These are phyloP conservation scores for Chaenodraco wilsoni DNA, from an alignment of 2,797 vertebrate genomes.

Conservation along the genomic window DNA sequence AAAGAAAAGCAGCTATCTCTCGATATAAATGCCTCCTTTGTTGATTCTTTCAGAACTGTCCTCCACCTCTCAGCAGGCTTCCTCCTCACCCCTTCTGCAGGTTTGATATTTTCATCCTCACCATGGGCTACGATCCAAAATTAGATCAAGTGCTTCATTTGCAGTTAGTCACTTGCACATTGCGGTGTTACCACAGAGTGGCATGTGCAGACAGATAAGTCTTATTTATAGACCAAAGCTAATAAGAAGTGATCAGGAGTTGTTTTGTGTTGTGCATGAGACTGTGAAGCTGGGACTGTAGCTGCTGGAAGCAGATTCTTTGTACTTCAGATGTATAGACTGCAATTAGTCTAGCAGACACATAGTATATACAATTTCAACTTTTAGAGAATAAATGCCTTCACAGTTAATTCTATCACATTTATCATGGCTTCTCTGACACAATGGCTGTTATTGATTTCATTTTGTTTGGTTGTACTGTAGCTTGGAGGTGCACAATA, in stretches of 20 bases:
- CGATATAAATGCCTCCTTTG: not conserved
- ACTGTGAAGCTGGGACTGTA: not conserved
- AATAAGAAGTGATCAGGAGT: slow-evolving; percentile 37
- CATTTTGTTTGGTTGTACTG: slow-evolving; percentile 42
- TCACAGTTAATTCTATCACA: slow-evolving; percentile 46
- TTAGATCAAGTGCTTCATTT: slow-evolving; percentile 80
- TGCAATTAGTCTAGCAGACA: not conserved
- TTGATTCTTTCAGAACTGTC: slow-evolving; percentile 30
- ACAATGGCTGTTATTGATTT: slow-evolving; percentile 60
- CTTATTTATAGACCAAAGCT: slow-evolving; percentile 77
- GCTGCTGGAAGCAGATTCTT: slow-evolving; percentile 2
- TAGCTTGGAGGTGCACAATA: slow-evolving; percentile 15
- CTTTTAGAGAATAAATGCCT: slow-evolving; percentile 8
- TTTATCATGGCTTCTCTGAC: slow-evolving; percentile 54
- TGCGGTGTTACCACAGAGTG: slow-evolving; percentile 61
- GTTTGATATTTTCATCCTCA: slow-evolving; percentile 64
- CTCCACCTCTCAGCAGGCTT: slow-evolving; percentile 20
- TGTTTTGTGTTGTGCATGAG: slow-evolving; percentile 24
- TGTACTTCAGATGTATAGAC: slow-evolving; percentile 4
- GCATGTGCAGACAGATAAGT: slow-evolving; percentile 52
- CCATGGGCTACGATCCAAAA: slow-evolving; percentile 66
- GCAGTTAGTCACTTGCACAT: slow-evolving; percentile 63
- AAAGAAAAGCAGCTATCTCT: not conserved
- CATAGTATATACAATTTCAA: not conserved
- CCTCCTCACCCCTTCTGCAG: slow-evolving; percentile 34